Conservation (phyloP, 2,113 vertebrate genomes). For the Rattus norvegicus region DNA sequence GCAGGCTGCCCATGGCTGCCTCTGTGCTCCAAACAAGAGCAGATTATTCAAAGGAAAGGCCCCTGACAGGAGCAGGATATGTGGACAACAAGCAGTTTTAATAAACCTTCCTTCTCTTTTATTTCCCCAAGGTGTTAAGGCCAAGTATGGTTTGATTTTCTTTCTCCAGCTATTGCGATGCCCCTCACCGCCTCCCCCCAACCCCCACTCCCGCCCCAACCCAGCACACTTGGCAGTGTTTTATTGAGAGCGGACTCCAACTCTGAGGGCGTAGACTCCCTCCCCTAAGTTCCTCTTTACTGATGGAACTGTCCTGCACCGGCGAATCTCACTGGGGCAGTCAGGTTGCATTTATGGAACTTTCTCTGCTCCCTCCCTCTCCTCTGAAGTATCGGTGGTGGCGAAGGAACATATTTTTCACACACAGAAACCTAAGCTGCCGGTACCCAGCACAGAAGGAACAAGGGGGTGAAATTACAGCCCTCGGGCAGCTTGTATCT, state of each 20-base stretch:
- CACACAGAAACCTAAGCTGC: slow-evolving; percentile 24
- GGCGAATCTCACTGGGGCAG: not conserved
- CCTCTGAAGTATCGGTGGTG: not conserved
- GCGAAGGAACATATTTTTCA: slow-evolving; percentile 55
- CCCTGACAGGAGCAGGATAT: not conserved
- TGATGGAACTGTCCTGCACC: not conserved
- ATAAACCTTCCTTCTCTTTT: slow-evolving; percentile 52
- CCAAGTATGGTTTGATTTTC: slow-evolving; percentile 47
- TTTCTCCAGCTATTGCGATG: slow-evolving; percentile 47
- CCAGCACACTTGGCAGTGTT: not conserved
- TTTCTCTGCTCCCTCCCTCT: not conserved
- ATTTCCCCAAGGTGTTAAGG: slow-evolving; percentile 62
- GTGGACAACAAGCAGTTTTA: not conserved
- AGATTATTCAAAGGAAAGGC: slow-evolving; percentile 34
- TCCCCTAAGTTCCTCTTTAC: not conserved
- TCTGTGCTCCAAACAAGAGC: not conserved
- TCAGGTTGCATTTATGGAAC: not conserved
- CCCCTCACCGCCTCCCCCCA: too few relatives aligned
- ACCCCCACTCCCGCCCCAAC: not conserved
- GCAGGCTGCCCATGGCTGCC: not conserved
- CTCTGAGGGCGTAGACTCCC: not conserved
- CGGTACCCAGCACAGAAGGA: not conserved
- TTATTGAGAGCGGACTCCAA: not conserved
- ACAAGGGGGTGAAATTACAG: slow-evolving; percentile 14
- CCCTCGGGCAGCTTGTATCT: slow-evolving; percentile 28